Conservation (phyloP, 2,113 vertebrate species). For the Ctenomys sociabilis region DNA sequence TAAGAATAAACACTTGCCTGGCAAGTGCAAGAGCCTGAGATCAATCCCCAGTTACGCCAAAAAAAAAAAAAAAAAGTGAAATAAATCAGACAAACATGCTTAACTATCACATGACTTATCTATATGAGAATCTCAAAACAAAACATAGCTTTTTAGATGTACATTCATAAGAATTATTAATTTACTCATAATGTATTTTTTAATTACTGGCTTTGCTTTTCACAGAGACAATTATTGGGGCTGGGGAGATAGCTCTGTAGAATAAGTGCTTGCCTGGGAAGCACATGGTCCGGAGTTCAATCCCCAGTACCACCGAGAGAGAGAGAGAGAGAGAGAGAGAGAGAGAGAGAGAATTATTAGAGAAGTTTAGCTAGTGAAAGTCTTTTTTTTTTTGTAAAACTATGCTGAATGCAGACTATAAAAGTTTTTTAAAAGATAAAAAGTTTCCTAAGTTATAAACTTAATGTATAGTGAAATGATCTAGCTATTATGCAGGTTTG, state of each 20-base stretch:
- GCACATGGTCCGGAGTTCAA: too few species aligned
- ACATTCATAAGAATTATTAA: constrained; percentile 5
- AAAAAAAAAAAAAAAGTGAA: too few species aligned
- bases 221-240: constrained; percentile 46
- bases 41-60: too few species aligned
- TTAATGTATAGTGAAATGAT: constrained; percentile 59
- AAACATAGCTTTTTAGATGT: not conserved
- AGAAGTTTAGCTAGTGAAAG: constrained; percentile 9
- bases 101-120: not conserved
- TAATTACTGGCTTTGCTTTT: constrained; percentile 26
- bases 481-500: constrained; percentile 29
- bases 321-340: not conserved
- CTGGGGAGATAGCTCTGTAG: too few species aligned
- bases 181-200: constrained; percentile 56
- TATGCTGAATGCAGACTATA: not conserved
- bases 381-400: not conserved
- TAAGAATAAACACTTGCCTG: too few species aligned
- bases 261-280: too few species aligned
- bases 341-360: not conserved
- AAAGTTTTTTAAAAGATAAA: not conserved
- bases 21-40: too few species aligned
- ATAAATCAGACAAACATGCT: not conserved
- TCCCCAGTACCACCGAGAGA: too few species aligned
- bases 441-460: constrained; percentile 18
- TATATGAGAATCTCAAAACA: not conserved